Evolutionary conservation across 2,113 vertebrate genomes (phyloP), one percentile per base, ranked within the genome.

Genomic region (Nothoprocta perdicaria): DNA sequence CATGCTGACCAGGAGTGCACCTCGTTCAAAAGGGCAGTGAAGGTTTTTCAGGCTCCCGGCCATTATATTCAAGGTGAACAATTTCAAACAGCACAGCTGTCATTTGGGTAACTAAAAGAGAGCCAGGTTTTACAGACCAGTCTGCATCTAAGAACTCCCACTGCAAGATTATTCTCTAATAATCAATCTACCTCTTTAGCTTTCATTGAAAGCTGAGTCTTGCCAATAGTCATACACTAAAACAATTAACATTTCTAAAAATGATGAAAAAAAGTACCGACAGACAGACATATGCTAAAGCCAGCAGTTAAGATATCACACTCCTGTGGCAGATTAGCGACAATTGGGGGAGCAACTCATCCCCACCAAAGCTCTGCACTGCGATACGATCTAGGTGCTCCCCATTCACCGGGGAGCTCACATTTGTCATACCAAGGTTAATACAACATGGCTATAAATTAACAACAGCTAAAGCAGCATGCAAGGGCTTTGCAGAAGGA

Each of bases 261-360:
- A 4, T 26, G 38, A 38, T 63, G 21, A 33, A 33, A 67, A 43
- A 89, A 55, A 61, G 52, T 26, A 29, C 24, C 78, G 52, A 78
- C 40, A 63, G 33, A 7, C 8, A 50, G 43, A 60, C 6, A 77
- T 40, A 85, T 7, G 18, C 23, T 60, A 4, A 22, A n/a, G n/a
- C 23, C 35, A 22, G 15, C 4, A 45, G n/a, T 72, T 40, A 57
- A 62, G 48, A 5, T n/a, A 14, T 24, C 0, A 0, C 27, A 57
- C 14, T 33, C 48, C 12, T 5, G 8, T 2, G 23, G 14, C 16
- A 52, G 35, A 18, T 58, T 43, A 35, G 52, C 72, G 66, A 8
- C n/a, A 45, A 61, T 23, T 8, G 16, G n/a, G 68, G 75, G 43
- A 76, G n/a, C 7, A 72, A 8, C 35, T 3, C n/a, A 16, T 45